A percentile compares a stretch with the other conserved stretches of the same genome.
phyloP scores from a whole-genome alignment of 2,797 vertebrate genomes.

The Melanotaenia nigrans region DNA sequence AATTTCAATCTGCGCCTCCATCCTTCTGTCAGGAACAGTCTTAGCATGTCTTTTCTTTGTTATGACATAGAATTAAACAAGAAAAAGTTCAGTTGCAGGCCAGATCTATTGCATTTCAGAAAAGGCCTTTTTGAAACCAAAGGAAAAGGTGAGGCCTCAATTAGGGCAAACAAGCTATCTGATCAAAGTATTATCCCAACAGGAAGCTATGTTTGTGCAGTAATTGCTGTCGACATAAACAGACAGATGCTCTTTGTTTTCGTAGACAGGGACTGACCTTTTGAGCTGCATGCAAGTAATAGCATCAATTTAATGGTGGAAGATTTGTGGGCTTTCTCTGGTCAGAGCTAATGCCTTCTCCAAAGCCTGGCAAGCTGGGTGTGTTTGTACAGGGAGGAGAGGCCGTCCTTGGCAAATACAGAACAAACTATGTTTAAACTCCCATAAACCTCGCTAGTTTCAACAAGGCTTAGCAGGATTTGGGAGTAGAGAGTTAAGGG shows the following conservation, averaged over 20 bases:
- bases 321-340: slow-evolving; percentile 54
- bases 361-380: slow-evolving; percentile 20
- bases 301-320: slow-evolving; percentile 60
- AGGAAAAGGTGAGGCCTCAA: background rate
- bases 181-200: slow-evolving; percentile 57
- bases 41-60: slow-evolving; percentile 8
- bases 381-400: slow-evolving; percentile 20
- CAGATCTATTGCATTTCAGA: slow-evolving; percentile 13
- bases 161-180: slow-evolving; percentile 27
- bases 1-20: background rate
- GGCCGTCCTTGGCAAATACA: slow-evolving; percentile 32
- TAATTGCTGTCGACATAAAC: slow-evolving; percentile 57
- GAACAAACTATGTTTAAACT: slow-evolving; percentile 55
- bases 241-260: slow-evolving; percentile 70
- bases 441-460: slow-evolving; percentile 42
- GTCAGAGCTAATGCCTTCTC: slow-evolving; percentile 34
- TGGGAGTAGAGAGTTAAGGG: slow-evolving; percentile 10
- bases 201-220: slow-evolving; percentile 18
- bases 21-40: background rate
- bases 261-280: slow-evolving; percentile 64
- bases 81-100: slow-evolving; percentile 6
- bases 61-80: background rate
- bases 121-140: background rate
- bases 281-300: slow-evolving; percentile 65
- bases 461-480: slow-evolving; percentile 37